Conservation (phyloP, 2,888 invertebrate genomes). For the Cryptophagus acutangulus region DNA sequence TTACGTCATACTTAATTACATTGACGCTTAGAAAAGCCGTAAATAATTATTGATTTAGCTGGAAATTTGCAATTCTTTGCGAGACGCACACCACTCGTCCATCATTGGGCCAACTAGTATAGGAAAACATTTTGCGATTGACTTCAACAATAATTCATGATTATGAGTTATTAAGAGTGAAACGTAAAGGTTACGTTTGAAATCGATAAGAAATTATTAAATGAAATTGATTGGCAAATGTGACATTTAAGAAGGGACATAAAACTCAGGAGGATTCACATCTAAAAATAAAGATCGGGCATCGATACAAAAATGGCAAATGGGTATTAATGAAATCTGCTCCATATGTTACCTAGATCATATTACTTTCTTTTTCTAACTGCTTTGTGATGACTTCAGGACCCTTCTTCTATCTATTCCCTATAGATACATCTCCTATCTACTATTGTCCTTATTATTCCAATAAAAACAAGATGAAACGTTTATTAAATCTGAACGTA, state of each 20-base stretch:
- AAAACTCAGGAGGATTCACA: slow-evolving; percentile 18
- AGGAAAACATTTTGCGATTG: neutral
- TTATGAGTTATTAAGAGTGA: slow-evolving; percentile 16
- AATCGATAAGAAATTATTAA: slow-evolving; percentile 18
- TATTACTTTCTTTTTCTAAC: slow-evolving; percentile 36
- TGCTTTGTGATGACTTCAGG: slow-evolving; percentile 21
- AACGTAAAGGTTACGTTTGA: too few relatives aligned
- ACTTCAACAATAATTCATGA: neutral
- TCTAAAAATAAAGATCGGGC: slow-evolving; percentile 23
- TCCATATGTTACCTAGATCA: slow-evolving; percentile 38
- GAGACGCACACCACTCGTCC: neutral
- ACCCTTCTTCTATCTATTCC: slow-evolving; percentile 10
- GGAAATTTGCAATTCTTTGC: too few relatives aligned
- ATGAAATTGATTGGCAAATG: slow-evolving; percentile 21
- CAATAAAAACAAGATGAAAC: neutral
- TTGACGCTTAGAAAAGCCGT: too few relatives aligned
- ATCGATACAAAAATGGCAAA: slow-evolving; percentile 37
- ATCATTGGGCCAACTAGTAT: neutral
- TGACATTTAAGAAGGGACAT: slow-evolving; percentile 17
- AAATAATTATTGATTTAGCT: too few relatives aligned
- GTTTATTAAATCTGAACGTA: neutral
- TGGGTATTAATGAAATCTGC: slow-evolving; percentile 37
- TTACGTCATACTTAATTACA: neutral
- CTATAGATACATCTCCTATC: slow-evolving; percentile 2
- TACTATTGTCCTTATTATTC: slow-evolving; percentile 1